Conservation (phyloP, 2,888 invertebrate genomes). For the Microchrysa polita region DNA sequence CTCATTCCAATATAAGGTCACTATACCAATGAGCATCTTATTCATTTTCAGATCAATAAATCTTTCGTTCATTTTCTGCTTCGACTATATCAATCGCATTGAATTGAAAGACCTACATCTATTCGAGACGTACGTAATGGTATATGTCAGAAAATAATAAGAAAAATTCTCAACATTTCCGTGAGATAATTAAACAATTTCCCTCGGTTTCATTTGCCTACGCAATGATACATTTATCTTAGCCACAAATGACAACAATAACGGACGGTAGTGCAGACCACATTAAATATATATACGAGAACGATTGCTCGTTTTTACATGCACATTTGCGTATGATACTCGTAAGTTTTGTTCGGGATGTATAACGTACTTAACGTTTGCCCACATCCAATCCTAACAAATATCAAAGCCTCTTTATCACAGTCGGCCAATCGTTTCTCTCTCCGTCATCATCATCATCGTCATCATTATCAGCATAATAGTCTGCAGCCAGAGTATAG, state of each 20-base stretch:
- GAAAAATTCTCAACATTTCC: conserved; percentile 42
- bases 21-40: background rate
- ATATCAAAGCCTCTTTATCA: conserved; percentile 43
- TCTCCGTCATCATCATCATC: conserved; percentile 37
- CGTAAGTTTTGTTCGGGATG: conserved; percentile 4
- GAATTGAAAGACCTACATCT: background rate
- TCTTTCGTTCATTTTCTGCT: conserved; percentile 15
- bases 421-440: conserved; percentile 37
- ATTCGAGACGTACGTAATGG: background rate
- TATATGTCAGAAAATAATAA: conserved; percentile 38
- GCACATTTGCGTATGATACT: background rate
- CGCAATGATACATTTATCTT: conserved; percentile 48
- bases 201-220: conserved; percentile 48
- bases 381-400: conserved; percentile 33
- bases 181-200: conserved; percentile 46
- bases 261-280: conserved; percentile 40
- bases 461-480: conserved; percentile 32
- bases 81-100: background rate
- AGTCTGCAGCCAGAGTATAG: conserved; percentile 20
- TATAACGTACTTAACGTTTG: no score
- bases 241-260: conserved; percentile 49
- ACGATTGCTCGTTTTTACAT: conserved; percentile 7
- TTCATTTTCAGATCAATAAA: conserved; percentile 13
- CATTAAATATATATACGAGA: conserved; percentile 26
- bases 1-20: background rate